Evolutionary conservation across 2,113 vertebrate species (phyloP).

Genomic region (Larimichthys crocea): DNA sequence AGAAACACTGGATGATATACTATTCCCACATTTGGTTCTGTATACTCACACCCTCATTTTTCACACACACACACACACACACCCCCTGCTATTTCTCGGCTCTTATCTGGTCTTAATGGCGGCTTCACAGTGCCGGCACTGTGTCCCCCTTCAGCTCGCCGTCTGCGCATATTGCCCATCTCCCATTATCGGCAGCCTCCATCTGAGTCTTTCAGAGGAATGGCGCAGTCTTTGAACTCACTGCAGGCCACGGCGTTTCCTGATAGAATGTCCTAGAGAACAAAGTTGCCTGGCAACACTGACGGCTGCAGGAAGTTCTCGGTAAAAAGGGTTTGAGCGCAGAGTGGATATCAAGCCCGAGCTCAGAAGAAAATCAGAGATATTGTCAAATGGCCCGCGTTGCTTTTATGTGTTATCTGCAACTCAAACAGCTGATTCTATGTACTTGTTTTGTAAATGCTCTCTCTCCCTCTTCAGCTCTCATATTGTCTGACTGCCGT

Average conservation of each 20-base stretch:
- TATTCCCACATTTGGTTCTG: background rate
- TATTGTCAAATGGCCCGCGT: slow-evolving; percentile 1
- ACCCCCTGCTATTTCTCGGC: slow-evolving; percentile 28
- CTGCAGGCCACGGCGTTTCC: slow-evolving; percentile 33
- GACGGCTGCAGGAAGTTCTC: slow-evolving; percentile 49
- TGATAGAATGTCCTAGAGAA: slow-evolving; percentile 35
- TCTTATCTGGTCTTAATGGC: slow-evolving; percentile 47
- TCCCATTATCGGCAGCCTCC: slow-evolving; percentile 56
- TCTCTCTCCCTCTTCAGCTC: background rate
- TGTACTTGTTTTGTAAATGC: background rate
- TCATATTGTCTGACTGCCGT: slow-evolving; percentile 7
- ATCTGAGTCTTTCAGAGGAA: slow-evolving; percentile 50
- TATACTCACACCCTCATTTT: background rate
- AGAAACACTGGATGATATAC: background rate
- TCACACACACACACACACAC: slow-evolving; percentile 1
- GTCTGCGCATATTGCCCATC: slow-evolving; percentile 34
- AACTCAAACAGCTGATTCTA: slow-evolving; percentile 20
- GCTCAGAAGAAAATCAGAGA: slow-evolving; percentile 26
- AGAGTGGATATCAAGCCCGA: slow-evolving; percentile 16
- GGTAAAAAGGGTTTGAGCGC: background rate
- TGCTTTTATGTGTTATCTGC: slow-evolving; percentile 29
- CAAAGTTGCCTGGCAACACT: slow-evolving; percentile 70
- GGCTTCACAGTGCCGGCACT: slow-evolving; percentile 4
- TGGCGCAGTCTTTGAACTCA: slow-evolving; percentile 50
- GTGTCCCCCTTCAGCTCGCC: slow-evolving; percentile 40